Evolutionary conservation across 2,113 vertebrate species (phyloP), one percentile per base, ranked within the genome.

Genomic region (Dolichallabes microphthalmus): DNA sequence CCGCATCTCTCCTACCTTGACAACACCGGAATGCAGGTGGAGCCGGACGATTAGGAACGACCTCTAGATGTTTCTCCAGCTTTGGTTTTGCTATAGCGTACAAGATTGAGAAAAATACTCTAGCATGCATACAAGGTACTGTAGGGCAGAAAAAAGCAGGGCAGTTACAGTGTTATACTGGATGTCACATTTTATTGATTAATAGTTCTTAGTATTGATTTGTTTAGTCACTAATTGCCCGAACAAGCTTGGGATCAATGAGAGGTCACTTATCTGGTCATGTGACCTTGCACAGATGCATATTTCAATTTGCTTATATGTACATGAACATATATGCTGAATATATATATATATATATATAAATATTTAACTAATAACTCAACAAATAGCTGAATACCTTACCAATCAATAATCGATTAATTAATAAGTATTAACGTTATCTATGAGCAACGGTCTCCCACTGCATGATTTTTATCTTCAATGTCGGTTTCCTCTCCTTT

Each of bases 191-290:
- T 75, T 75, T 75, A 75, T 45, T 45, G 45, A 75, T 25, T 75
- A 53, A 78, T 19, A 77, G 55, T 77, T 52, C 30, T 8, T 77
- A 10, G n/a, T 45, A 77, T 77, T 77, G 74, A 57, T 8, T 77
- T 19, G n/a, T 30, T 55, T 53, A 55, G 52, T 10, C n/a, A 11
- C 15, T 30, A 55, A 55, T 77, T 30, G 25, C 25, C 50, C 1
- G 3, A 74, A 74, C 35, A 22, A 74, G 22, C 69, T 73, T 50
- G 35, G 11, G 35, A 76, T 76, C 73, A 53, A 76, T 76, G 50
- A 20, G 9, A 57, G n/a, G 52, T 75, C 45, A 15, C 17, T 53
- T 30, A 77, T 55, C 6, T 53, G 14, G 74, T 55, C 25, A 77
- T 30, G 52, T 77, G 74, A 77, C 74, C n/a, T 30, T 76, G 30